A percentile compares a stretch with the other conserved stretches of the same genome.
Conservation (phyloP, 2,888 invertebrate genomes). For the Digitonthophagus gazella region DNA sequence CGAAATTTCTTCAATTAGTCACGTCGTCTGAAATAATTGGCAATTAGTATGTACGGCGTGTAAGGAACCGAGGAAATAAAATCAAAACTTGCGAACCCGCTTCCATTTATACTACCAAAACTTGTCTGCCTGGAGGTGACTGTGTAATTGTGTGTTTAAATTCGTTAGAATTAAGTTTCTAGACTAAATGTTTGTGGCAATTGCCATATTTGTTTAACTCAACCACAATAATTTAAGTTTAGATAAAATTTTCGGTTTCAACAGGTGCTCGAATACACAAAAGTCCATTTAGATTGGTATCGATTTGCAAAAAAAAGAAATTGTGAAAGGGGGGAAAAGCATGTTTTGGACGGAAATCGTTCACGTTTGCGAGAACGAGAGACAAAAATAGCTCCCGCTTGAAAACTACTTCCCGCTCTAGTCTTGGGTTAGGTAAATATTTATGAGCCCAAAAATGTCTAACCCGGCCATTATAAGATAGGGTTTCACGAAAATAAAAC, state of each 20-base stretch:
- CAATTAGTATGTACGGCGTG: slow-evolving; percentile 40
- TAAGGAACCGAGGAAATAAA: slow-evolving; percentile 19
- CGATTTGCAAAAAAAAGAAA: slow-evolving; percentile 1
- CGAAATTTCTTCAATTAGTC: slow-evolving; percentile 43
- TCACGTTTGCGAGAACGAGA: background rate
- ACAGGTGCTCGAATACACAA: slow-evolving; percentile 7
- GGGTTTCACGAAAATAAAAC: slow-evolving; percentile 21
- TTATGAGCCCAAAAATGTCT: slow-evolving; percentile 22
- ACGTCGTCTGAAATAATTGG: slow-evolving; percentile 46
- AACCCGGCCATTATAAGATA: slow-evolving; percentile 23
- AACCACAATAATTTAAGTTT: no score
- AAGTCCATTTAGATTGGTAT: slow-evolving; percentile 13
- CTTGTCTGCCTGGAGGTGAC: background rate
- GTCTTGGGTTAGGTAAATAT: slow-evolving; percentile 20
- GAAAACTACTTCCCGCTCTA: slow-evolving; percentile 8
- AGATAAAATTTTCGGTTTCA: slow-evolving; percentile 2
- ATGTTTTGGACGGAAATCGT: background rate
- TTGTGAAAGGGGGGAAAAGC: background rate
- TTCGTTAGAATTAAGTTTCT: background rate
- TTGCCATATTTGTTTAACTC: no score
- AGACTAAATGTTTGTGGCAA: no score
- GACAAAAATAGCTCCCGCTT: slow-evolving; percentile 2
- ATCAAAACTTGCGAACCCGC: slow-evolving; percentile 5
- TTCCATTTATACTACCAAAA: background rate
- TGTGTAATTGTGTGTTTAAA: background rate